These are phyloP conservation scores for Xenops minutus DNA, from an alignment of 2,797 vertebrate species.

Conservation along the genomic window DNA sequence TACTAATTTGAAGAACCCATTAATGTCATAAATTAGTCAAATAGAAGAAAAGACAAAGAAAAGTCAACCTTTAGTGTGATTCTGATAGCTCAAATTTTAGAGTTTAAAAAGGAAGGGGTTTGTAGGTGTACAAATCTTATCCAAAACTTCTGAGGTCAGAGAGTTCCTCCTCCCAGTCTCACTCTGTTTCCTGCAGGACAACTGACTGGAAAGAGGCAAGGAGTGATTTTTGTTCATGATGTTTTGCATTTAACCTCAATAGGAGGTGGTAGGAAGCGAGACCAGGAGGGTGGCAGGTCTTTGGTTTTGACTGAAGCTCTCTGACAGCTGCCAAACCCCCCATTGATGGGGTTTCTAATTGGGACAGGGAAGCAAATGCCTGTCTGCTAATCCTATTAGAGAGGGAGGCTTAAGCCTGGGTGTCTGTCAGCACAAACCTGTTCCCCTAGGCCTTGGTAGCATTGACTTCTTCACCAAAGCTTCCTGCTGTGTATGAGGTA, in stretches of 20 bases:
- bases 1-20: neutral
- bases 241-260: neutral
- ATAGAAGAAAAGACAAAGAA: neutral
- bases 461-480: neutral
- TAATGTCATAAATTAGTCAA: neutral
- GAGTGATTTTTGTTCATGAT: neutral
- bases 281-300: neutral
- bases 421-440: neutral
- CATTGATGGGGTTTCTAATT: neutral
- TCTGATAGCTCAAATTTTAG: neutral
- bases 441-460: neutral
- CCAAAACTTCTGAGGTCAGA: neutral
- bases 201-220: neutral
- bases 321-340: neutral
- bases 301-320: neutral
- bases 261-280: neutral
- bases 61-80: neutral
- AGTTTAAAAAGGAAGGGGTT: neutral
- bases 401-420: neutral
- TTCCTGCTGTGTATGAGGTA: neutral
- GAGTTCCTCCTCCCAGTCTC: neutral
- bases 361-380: neutral
- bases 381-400: neutral
- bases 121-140: neutral
- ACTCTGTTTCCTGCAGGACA: neutral